Percentiles rank a stretch among this genome's conserved stretches.
Conservation (phyloP, 2,797 vertebrate genomes). For the Menidia menidia region DNA sequence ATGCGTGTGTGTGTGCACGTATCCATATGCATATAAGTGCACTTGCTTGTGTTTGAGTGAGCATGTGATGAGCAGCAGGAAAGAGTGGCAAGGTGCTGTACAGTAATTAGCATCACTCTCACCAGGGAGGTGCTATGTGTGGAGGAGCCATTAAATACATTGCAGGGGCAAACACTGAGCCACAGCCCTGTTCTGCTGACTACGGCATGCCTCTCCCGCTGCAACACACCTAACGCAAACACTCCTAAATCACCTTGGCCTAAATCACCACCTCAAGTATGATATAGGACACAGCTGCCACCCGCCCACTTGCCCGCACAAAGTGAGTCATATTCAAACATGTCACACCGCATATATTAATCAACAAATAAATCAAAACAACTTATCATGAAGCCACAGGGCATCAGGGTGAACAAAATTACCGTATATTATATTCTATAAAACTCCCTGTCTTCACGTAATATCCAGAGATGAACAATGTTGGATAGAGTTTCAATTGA, state of each 20-base stretch:
- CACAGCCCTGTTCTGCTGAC: slow-evolving; percentile 70
- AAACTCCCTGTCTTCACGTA: slow-evolving; percentile 1
- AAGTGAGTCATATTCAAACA: slow-evolving; percentile 31
- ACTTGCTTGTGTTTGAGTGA: slow-evolving; percentile 6
- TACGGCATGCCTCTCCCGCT: slow-evolving; percentile 38
- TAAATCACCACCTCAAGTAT: slow-evolving; percentile 35
- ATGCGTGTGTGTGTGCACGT: background rate
- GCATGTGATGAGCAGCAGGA: slow-evolving; percentile 27
- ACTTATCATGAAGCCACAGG: slow-evolving; percentile 4
- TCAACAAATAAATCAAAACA: background rate
- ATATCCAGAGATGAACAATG: background rate
- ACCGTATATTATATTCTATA: background rate
- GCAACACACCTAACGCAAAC: slow-evolving; percentile 41
- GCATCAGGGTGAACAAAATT: slow-evolving; percentile 5
- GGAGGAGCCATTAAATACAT: slow-evolving; percentile 74
- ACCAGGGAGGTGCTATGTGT: slow-evolving; percentile 61
- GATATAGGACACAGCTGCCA: slow-evolving; percentile 29
- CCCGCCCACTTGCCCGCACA: slow-evolving; percentile 22
- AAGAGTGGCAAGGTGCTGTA: slow-evolving; percentile 56
- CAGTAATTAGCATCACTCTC: slow-evolving; percentile 76
- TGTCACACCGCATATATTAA: slow-evolving; percentile 22
- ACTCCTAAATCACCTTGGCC: slow-evolving; percentile 60
- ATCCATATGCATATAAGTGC: slow-evolving; percentile 18
- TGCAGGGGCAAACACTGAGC: slow-evolving; percentile 62
- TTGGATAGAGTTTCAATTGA: slow-evolving; percentile 2